phyloP scores from a whole-genome alignment of 2,888 invertebrate species.

The Escarpia spicata region DNA sequence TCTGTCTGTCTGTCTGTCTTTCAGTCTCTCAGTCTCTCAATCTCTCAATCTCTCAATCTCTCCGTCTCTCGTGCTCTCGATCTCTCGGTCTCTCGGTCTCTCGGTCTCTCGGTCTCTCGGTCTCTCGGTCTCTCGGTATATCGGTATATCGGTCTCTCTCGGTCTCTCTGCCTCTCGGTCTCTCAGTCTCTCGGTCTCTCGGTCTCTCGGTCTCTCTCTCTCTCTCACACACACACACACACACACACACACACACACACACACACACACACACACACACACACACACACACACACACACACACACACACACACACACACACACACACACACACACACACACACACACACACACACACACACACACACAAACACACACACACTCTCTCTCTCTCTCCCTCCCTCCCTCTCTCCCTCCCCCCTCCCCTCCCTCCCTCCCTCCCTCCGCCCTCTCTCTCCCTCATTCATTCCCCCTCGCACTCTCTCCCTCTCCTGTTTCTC shows the following conservation, averaged over 20 bases:
- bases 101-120: neutral
- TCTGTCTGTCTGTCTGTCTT: neutral
- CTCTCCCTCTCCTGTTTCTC: neutral
- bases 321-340: neutral
- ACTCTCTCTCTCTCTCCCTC: neutral
- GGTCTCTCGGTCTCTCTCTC: constrained; percentile 41
- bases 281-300: too few relatives aligned
- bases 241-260: too few relatives aligned
- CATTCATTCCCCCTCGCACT: neutral
- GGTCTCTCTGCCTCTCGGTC: neutral
- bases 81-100: neutral
- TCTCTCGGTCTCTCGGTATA: constrained; percentile 13
- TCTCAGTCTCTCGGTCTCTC: constrained; percentile 23
- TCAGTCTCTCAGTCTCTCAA: constrained; percentile 32
- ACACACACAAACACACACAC: too few relatives aligned
- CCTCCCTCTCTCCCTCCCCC: neutral
- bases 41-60: constrained; percentile 38
- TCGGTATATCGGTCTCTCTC: neutral
- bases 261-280: too few relatives aligned
- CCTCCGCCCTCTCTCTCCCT: neutral
- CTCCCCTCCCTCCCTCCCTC: neutral
- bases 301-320: too few relatives aligned
- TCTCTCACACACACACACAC: constrained; percentile 41
- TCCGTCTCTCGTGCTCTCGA: constrained; percentile 31
- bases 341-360: neutral